These are phyloP conservation scores for Caretta caretta DNA, from an alignment of 2,113 vertebrate species.

Conservation along the genomic window DNA sequence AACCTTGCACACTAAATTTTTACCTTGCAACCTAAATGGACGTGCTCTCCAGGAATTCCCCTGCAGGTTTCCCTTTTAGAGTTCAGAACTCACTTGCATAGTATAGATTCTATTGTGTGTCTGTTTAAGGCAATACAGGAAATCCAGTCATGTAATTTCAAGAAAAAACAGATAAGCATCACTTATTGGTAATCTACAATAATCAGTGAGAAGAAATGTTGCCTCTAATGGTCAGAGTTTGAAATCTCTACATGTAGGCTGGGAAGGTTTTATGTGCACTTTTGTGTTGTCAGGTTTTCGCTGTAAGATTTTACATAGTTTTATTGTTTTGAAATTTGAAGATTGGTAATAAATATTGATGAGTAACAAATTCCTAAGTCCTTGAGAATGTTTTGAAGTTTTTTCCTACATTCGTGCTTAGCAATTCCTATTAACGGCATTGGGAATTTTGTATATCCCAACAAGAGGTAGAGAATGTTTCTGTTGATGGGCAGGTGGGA, in stretches of 20 bases:
- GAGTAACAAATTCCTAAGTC: constrained; percentile 10
- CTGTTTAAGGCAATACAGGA: constrained; percentile 84
- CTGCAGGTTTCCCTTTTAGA: constrained; percentile 63
- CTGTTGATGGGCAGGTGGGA: not conserved
- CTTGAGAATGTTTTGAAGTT: not conserved
- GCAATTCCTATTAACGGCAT: not conserved
- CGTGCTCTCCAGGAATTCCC: constrained; percentile 74
- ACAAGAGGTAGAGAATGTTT: not conserved
- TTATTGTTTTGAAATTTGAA: not conserved
- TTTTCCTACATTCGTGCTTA: not conserved
- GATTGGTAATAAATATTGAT: not conserved
- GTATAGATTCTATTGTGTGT: constrained; percentile 57
- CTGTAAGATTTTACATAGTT: not conserved
- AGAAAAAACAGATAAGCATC: constrained; percentile 82
- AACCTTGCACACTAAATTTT: not conserved
- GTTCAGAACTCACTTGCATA: constrained; percentile 34
- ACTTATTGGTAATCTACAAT: constrained; percentile 78
- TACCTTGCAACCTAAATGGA: constrained; percentile 54
- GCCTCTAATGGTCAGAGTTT: constrained; percentile 59
- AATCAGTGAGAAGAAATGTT: constrained; percentile 66
- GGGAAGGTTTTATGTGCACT: constrained; percentile 20
- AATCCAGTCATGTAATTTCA: constrained; percentile 75
- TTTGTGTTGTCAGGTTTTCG: not conserved
- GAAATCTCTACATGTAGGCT: not conserved
- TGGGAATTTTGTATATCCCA: not conserved